phyloP scores from a whole-genome alignment of 2,113 vertebrate species.

The Hemichromis elongatus region DNA sequence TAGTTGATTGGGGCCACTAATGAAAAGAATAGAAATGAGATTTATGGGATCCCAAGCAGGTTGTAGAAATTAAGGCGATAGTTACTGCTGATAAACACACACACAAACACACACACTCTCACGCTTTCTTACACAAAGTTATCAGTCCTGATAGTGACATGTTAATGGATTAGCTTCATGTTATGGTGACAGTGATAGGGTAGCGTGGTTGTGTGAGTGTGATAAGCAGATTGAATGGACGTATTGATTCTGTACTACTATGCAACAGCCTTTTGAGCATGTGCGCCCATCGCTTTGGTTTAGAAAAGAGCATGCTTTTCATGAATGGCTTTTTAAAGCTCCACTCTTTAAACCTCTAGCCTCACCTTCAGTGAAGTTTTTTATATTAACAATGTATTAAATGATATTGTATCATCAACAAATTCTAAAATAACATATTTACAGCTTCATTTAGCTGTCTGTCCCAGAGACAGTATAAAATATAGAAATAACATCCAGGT shows the following conservation, averaged over 20 bases:
- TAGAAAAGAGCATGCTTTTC: background rate
- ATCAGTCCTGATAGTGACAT: constrained; percentile 52
- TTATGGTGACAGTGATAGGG: constrained; percentile 46
- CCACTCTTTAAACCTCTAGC: background rate
- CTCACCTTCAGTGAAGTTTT: background rate
- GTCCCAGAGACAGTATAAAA: background rate
- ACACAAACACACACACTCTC: background rate
- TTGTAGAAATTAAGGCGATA: background rate
- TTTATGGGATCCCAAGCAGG: background rate
- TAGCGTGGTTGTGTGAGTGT: background rate
- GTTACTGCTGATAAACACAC: constrained; percentile 5
- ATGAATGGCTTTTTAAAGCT: background rate
- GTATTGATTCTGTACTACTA: constrained; percentile 61
- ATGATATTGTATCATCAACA: background rate
- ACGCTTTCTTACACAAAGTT: background rate
- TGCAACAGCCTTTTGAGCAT: constrained; percentile 25
- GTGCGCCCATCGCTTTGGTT: background rate
- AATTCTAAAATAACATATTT: background rate
- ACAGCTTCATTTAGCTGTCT: background rate
- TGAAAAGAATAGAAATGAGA: background rate
- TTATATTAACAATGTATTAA: background rate
- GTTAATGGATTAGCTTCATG: constrained; percentile 68
- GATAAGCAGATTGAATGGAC: constrained; percentile 55
- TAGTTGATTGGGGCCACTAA: background rate
- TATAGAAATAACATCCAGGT: background rate